A percentile compares a stretch with the other conserved stretches of the same genome.
phyloP scores from a whole-genome alignment of 2,113 vertebrate species.

The Tachycineta bicolor region DNA sequence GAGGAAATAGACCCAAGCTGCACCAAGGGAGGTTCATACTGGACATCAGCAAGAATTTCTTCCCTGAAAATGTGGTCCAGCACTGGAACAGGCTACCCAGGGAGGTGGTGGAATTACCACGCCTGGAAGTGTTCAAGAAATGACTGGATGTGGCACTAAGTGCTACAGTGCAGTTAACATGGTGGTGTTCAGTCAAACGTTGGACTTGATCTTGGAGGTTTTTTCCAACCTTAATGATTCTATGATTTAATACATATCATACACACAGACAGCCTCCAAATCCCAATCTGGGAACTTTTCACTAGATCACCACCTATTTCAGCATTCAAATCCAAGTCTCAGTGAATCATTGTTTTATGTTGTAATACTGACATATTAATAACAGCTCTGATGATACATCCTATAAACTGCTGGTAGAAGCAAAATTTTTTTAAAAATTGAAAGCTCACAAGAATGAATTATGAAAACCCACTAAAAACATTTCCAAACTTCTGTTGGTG shows the following conservation, averaged over 20 bases:
- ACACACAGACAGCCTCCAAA: not conserved
- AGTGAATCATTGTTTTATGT: not conserved
- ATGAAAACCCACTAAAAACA: slow-evolving; percentile 17
- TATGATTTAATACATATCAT: not conserved
- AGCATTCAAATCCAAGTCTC: fast-evolving
- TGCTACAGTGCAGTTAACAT: fast-evolving
- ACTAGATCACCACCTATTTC: not conserved
- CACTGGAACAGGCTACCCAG: not conserved
- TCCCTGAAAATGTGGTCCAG: not conserved
- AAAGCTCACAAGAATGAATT: slow-evolving; percentile 26
- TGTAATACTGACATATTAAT: not conserved
- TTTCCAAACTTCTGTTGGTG: slow-evolving; percentile 48
- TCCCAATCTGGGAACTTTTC: not conserved
- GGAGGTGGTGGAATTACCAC: not conserved
- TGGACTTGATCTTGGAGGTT: not conserved
- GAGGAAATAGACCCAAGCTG: not conserved
- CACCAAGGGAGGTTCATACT: not conserved
- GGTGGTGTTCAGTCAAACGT: not conserved
- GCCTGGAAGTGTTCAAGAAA: not conserved
- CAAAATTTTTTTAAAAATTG: not conserved
- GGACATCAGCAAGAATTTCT: not conserved
- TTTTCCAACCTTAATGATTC: not conserved
- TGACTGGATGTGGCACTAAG: not conserved
- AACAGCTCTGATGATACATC: not conserved
- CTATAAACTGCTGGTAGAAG: not conserved